Evolutionary conservation across 2,888 invertebrate species (phyloP).

Genomic region (Apamea anceps): DNA sequence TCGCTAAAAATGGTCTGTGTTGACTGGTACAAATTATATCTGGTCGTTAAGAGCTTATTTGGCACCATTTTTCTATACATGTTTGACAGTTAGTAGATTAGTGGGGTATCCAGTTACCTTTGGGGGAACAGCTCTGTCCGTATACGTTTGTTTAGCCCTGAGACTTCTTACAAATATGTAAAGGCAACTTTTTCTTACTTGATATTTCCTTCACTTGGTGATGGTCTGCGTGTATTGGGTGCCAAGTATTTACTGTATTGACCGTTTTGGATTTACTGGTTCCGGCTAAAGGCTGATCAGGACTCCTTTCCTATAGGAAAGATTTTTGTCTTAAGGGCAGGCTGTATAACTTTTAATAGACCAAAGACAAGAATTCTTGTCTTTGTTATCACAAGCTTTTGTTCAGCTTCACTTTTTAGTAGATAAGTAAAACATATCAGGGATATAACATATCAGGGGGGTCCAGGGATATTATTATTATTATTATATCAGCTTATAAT

Average conservation of each 20-base stretch:
- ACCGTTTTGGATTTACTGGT: slow-evolving; percentile 20
- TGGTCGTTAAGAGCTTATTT: slow-evolving; percentile 46
- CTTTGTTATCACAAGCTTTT: background rate
- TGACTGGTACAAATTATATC: slow-evolving; percentile 56
- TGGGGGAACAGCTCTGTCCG: slow-evolving; percentile 38
- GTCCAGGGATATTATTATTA: too few relatives aligned
- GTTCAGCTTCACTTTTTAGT: background rate
- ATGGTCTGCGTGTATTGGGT: slow-evolving; percentile 38
- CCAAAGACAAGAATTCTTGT: background rate
- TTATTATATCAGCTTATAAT: too few relatives aligned
- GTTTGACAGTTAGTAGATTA: slow-evolving; percentile 38
- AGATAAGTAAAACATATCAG: background rate
- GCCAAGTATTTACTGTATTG: slow-evolving; percentile 6
- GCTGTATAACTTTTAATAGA: too few relatives aligned
- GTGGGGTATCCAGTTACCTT: slow-evolving; percentile 60
- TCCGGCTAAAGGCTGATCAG: background rate
- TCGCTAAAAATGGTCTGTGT: slow-evolving; percentile 60
- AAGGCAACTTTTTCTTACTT: slow-evolving; percentile 50
- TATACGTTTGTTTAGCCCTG: slow-evolving; percentile 45
- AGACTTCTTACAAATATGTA: slow-evolving; percentile 47
- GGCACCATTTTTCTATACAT: slow-evolving; percentile 51
- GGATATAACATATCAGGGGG: too few relatives aligned
- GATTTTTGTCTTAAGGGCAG: background rate
- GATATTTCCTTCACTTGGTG: slow-evolving; percentile 27
- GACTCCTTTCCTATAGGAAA: background rate